Percentiles rank a stretch among this genome's conserved stretches.
phyloP scores from a whole-genome alignment of 2,888 invertebrate genomes.

The Cynaeus angustus region DNA sequence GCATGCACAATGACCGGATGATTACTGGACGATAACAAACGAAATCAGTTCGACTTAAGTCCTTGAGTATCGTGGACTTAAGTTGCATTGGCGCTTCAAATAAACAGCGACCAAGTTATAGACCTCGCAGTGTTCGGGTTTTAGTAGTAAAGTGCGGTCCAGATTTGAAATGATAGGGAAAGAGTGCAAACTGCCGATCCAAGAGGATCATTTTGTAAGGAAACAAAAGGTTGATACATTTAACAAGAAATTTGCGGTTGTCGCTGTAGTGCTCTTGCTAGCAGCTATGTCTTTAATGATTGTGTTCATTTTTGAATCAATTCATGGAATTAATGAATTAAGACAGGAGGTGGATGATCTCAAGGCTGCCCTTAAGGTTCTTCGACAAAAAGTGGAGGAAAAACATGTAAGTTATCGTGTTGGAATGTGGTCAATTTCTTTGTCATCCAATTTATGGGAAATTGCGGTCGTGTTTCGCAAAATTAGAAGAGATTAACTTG shows the following conservation, averaged over 20 bases:
- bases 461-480: no score
- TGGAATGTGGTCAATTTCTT: neutral
- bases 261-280: conserved; percentile 28
- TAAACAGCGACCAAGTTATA: conserved; percentile 40
- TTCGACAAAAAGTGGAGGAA: conserved; percentile 14
- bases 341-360: conserved; percentile 36
- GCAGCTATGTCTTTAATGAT: conserved; percentile 18
- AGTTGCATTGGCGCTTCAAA: conserved; percentile 44
- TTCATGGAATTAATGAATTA: conserved; percentile 20
- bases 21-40: conserved; percentile 30
- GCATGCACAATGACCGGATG: conserved; percentile 17
- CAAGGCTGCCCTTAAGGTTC: neutral
- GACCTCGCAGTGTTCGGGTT: conserved; percentile 41
- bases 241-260: conserved; percentile 11
- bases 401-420: conserved; percentile 6
- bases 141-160: conserved; percentile 46
- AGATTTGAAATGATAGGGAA: conserved; percentile 30
- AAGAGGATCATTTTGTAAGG: conserved; percentile 16
- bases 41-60: conserved; percentile 43
- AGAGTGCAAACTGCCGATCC: conserved; percentile 34
- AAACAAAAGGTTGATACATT: neutral
- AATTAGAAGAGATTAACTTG: neutral
- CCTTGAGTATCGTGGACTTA: conserved; percentile 42
- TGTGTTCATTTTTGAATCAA: conserved; percentile 17
- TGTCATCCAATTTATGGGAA: neutral